phyloP scores from a whole-genome alignment of 2,888 invertebrate species.

The Dromius quadrimaculatus region DNA sequence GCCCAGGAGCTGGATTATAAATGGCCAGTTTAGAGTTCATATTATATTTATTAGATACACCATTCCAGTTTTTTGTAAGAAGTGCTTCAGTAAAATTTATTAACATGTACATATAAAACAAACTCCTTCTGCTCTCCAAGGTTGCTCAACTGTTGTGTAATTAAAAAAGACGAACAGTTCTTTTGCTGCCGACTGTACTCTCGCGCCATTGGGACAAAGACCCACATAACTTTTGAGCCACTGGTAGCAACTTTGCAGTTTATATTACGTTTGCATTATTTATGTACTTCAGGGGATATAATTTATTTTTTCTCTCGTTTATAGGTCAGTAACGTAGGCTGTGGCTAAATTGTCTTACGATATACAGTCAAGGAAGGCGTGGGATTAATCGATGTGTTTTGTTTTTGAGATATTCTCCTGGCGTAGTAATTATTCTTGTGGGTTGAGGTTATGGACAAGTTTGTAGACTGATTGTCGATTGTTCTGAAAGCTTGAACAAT shows the following conservation, averaged over 20 bases:
- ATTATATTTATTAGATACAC: no score
- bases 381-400: slow-evolving; percentile 13
- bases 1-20: no score
- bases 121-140: no score
- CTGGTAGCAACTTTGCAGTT: slow-evolving; percentile 32
- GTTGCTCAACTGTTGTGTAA: no score
- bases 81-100: no score
- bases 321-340: slow-evolving; percentile 45
- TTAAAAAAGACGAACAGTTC: slow-evolving; percentile 11
- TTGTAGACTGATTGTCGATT: slow-evolving; percentile 8
- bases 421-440: slow-evolving; percentile 25
- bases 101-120: no score
- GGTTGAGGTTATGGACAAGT: slow-evolving; percentile 21
- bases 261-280: slow-evolving; percentile 46
- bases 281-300: slow-evolving; percentile 45
- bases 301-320: slow-evolving; percentile 40
- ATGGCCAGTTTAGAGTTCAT: no score
- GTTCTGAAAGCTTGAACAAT: slow-evolving; percentile 11
- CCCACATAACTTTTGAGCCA: slow-evolving; percentile 28
- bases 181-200: slow-evolving; percentile 19
- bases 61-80: no score
- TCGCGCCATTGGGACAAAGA: slow-evolving; percentile 28
- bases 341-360: slow-evolving; percentile 38
- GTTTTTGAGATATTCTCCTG: slow-evolving; percentile 24
- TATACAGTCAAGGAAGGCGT: slow-evolving; percentile 22